A percentile compares a stretch with the other conserved stretches of the same genome.
Conservation (phyloP, 2,797 vertebrate genomes). For the Aerospiza tachiro region DNA sequence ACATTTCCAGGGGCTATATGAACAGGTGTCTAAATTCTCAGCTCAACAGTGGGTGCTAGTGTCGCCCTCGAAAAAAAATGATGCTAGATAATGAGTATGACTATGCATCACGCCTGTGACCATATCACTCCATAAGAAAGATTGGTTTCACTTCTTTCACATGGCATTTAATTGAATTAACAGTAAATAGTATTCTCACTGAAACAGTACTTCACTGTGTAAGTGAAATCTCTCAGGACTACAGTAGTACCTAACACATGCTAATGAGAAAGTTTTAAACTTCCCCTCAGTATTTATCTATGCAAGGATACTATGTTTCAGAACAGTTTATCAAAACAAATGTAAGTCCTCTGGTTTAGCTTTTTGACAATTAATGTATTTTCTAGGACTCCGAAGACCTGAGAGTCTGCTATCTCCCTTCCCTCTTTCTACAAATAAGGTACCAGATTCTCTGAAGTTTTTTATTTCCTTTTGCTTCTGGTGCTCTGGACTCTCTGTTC, state of each 20-base stretch:
- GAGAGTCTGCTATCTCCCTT: neutral
- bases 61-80: neutral
- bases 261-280: constrained; percentile 54
- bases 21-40: constrained; percentile 59
- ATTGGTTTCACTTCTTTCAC: constrained; percentile 26
- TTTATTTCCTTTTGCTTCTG: neutral
- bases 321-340: constrained; percentile 47
- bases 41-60: constrained; percentile 1
- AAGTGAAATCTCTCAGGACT: constrained; percentile 41
- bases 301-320: constrained; percentile 1
- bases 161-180: constrained; percentile 35
- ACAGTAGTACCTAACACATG: constrained; percentile 27
- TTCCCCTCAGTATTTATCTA: constrained; percentile 45
- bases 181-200: constrained; percentile 32
- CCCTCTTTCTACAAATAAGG: neutral
- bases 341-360: neutral
- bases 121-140: neutral
- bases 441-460: constrained; percentile 19
- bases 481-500: neutral
- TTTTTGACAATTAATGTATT: constrained; percentile 23
- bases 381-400: constrained; percentile 10
- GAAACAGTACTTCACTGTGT: constrained; percentile 46
- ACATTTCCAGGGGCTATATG: neutral
- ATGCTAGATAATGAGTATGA: constrained; percentile 1
- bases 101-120: neutral